Percentiles rank a stretch among this genome's conserved stretches.
These are phyloP conservation scores for Microcebus jonahi DNA, from an alignment of 2,113 vertebrate species.

Conservation along the genomic window DNA sequence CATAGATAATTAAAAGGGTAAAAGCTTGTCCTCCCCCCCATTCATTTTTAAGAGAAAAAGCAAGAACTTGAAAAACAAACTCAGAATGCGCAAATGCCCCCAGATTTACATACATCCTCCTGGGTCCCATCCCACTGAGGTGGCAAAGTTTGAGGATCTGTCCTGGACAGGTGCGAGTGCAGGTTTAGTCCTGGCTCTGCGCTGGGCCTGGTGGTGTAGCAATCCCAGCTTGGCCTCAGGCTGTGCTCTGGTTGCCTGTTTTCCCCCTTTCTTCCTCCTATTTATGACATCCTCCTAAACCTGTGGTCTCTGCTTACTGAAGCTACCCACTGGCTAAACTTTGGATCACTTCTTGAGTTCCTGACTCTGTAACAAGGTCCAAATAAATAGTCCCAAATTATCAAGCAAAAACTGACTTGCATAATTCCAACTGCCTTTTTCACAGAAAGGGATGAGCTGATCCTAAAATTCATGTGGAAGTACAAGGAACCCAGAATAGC, in stretches of 20 bases:
- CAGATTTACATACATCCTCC: background rate
- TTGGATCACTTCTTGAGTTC: background rate
- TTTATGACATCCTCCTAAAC: background rate
- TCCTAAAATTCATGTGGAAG: background rate
- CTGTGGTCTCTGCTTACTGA: background rate
- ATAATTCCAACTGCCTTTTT: background rate
- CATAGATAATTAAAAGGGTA: too few species aligned
- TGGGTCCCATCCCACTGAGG: background rate
- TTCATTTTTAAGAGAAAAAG: background rate
- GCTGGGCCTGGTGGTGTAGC: background rate
- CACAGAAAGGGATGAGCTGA: background rate
- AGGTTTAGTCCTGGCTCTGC: background rate
- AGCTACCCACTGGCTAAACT: background rate
- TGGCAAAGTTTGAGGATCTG: background rate
- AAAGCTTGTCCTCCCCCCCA: background rate
- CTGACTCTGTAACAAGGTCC: background rate
- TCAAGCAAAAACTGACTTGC: background rate
- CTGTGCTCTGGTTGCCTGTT: background rate
- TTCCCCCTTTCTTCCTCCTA: background rate
- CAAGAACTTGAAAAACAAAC: background rate
- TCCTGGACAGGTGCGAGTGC: background rate
- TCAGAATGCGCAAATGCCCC: background rate
- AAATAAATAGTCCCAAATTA: background rate
- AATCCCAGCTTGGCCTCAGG: too few species aligned
- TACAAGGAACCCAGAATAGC: background rate